Percentiles rank a stretch among this genome's conserved stretches.
These are phyloP conservation scores for Atherinomorus stipes DNA, from an alignment of 2,113 vertebrate species.

Conservation along the genomic window DNA sequence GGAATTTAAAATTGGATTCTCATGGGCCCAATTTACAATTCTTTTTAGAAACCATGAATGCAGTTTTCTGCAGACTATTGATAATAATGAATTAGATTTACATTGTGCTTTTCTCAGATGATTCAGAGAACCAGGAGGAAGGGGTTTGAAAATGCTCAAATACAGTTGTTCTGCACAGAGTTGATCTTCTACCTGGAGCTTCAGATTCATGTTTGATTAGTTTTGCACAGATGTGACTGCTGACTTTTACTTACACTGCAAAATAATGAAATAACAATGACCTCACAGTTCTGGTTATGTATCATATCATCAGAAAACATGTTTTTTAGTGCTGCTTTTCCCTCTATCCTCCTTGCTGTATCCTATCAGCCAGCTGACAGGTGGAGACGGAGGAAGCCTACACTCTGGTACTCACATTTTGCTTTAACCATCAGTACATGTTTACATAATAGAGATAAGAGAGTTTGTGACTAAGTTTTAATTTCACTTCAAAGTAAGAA, in stretches of 20 bases:
- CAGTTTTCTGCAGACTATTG: no score
- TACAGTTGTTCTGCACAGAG: no score
- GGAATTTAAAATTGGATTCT: no score
- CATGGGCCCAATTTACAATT: no score
- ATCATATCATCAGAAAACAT: conserved; percentile 17
- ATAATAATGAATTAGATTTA: no score
- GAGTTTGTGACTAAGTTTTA: no score
- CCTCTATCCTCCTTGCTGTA: conserved; percentile 27
- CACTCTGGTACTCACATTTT: conserved; percentile 32
- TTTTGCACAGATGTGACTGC: no score
- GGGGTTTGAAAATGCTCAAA: conserved; percentile 15
- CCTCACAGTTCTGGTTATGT: conserved; percentile 9
- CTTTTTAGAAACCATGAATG: no score
- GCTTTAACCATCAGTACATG: not conserved
- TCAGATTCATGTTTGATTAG: not conserved
- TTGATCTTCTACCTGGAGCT: no score
- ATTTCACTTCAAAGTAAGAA: no score
- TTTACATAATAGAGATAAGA: not conserved
- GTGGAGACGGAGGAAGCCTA: conserved; percentile 34
- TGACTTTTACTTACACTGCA: no score
- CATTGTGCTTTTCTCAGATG: no score
- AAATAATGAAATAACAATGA: not conserved
- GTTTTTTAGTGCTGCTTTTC: conserved; percentile 1
- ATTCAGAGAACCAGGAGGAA: not conserved
- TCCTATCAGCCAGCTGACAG: conserved; percentile 59